phyloP scores from a whole-genome alignment of 30 jellyfish, hydroid and myxozoan genomes.

The Catostylus mosaicus region DNA sequence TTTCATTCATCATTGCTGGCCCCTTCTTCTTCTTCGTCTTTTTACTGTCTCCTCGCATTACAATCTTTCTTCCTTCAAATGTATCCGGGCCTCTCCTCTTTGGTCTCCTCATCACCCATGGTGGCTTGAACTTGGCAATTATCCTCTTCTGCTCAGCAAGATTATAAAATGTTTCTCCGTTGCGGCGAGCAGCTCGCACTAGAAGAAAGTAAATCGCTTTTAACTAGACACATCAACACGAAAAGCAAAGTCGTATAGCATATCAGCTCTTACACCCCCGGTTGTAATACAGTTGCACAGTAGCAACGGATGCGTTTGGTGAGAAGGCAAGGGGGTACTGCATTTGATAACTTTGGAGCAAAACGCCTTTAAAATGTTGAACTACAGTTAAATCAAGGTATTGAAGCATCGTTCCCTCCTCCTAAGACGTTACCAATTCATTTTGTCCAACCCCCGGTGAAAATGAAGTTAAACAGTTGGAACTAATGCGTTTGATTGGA shows the following conservation, averaged over 20 bases:
- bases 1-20: conserved; percentile 53
- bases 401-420: no score
- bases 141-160: conserved; percentile 45
- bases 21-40: conserved; percentile 62
- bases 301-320: no score
- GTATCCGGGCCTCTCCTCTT: conserved; percentile 57
- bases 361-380: no score
- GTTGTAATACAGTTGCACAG: no score
- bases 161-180: conserved; percentile 42
- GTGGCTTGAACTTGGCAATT: conserved; percentile 58
- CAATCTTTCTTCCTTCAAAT: conserved; percentile 54
- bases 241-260: neutral
- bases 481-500: no score
- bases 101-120: conserved; percentile 54
- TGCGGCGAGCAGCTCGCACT: conserved; percentile 46
- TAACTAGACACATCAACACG: neutral
- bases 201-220: neutral
- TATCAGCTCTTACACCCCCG: no score
- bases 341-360: no score
- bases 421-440: no score
- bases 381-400: no score
- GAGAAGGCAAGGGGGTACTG: no score
- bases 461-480: no score
- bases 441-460: no score
- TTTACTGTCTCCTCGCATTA: conserved; percentile 57